Conservation (phyloP, 2,888 invertebrate species). For the Crepidodera aurea region DNA sequence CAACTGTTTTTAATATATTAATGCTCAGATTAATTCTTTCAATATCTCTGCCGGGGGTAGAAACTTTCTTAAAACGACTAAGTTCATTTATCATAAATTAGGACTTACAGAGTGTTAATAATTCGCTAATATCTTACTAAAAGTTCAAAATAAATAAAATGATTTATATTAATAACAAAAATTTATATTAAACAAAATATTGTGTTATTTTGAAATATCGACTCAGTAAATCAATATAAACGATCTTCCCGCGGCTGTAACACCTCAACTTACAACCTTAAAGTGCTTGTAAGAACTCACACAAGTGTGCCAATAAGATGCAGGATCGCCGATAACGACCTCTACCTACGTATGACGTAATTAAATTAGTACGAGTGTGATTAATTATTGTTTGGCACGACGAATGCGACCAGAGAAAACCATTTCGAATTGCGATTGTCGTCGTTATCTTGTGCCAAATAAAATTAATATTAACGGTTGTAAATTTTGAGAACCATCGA, state of each 20-base stretch:
- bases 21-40: no score
- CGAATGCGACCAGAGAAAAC: constrained; percentile 27
- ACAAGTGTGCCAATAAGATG: constrained; percentile 27
- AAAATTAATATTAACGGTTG: constrained; percentile 37
- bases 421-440: constrained; percentile 25
- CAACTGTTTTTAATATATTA: no score
- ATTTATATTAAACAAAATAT: not conserved
- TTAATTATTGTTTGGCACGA: constrained; percentile 34
- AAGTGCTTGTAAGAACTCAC: constrained; percentile 15
- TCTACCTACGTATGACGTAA: constrained; percentile 29
- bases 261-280: constrained; percentile 14
- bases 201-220: not conserved
- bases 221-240: not conserved
- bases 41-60: no score
- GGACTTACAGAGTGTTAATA: no score
- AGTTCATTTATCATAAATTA: no score
- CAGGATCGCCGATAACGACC: constrained; percentile 3
- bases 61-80: no score
- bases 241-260: not conserved
- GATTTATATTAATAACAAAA: no score
- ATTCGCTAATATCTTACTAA: no score
- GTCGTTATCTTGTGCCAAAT: constrained; percentile 36
- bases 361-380: constrained; percentile 36
- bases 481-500: constrained; percentile 26
- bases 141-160: no score